Conservation (phyloP, 2,113 vertebrate genomes). For the Triplophysa dalaica region DNA sequence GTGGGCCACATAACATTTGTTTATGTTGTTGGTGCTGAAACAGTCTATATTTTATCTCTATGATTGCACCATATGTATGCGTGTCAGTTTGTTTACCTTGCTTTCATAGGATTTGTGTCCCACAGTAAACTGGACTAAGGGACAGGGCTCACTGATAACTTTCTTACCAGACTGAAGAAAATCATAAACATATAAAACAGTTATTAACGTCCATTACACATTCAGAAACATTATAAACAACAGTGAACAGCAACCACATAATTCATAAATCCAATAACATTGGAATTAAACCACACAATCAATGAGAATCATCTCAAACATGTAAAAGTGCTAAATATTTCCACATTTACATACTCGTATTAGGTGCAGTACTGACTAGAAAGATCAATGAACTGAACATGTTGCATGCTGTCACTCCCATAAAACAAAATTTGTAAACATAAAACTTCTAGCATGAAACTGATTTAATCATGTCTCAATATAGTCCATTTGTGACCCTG, state of each 20-base stretch:
- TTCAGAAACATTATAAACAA: neutral
- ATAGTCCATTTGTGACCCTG: too few species aligned
- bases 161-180: conserved; percentile 90
- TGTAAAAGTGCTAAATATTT: too few species aligned
- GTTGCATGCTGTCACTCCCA: neutral
- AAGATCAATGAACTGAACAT: neutral
- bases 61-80: neutral
- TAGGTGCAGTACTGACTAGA: neutral
- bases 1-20: too few species aligned
- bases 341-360: neutral
- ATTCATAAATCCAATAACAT: neutral
- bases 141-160: conserved; percentile 89
- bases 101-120: conserved; percentile 87
- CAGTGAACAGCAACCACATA: neutral
- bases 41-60: neutral
- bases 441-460: too few species aligned
- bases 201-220: neutral
- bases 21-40: too few species aligned
- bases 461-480: too few species aligned
- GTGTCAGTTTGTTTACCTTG: conserved; percentile 81
- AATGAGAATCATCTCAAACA: neutral
- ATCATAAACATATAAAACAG: conserved; percentile 7
- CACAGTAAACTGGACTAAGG: conserved; percentile 88
- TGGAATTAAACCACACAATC: neutral
- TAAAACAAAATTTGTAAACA: neutral